These are phyloP conservation scores for Chrysoperla carnea DNA, from an alignment of 1,140 invertebrate species.

Conservation along the genomic window DNA sequence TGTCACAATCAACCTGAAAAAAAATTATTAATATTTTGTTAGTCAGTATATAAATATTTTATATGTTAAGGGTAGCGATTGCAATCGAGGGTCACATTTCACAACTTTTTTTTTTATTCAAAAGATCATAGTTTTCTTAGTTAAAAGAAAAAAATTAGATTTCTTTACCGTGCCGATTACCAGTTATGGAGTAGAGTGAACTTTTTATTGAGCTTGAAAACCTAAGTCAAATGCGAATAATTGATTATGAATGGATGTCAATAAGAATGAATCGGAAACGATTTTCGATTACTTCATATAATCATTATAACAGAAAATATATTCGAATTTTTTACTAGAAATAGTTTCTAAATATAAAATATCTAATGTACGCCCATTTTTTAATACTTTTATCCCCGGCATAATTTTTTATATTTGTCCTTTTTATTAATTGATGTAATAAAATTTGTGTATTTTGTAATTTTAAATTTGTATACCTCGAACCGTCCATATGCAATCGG, in stretches of 20 bases:
- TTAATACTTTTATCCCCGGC: too few species aligned
- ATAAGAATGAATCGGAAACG: too few species aligned
- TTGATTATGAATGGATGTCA: too few species aligned
- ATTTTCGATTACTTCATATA: too few species aligned
- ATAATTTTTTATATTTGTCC: too few species aligned
- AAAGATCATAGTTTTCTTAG: too few species aligned
- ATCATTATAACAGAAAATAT: too few species aligned
- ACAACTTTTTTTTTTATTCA: too few species aligned
- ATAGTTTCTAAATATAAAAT: too few species aligned
- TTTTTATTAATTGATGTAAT: neutral
- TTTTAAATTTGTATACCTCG: conserved; percentile 7
- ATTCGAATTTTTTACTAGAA: too few species aligned
- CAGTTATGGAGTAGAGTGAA: neutral
- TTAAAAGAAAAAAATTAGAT: neutral
- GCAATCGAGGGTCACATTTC: neutral
- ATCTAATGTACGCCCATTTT: too few species aligned
- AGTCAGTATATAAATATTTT: neutral
- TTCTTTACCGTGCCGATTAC: neutral
- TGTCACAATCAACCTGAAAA: conserved; percentile 14
- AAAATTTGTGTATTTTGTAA: conserved; percentile 34
- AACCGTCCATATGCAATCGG: conserved; percentile 20
- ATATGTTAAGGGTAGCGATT: neutral
- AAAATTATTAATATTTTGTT: neutral
- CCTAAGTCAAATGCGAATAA: too few species aligned
- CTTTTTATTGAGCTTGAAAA: neutral